A percentile compares a stretch with the other conserved stretches of the same genome.
Evolutionary conservation across 2,888 invertebrate genomes (phyloP).

Genomic region (Campoplex capitator): DNA sequence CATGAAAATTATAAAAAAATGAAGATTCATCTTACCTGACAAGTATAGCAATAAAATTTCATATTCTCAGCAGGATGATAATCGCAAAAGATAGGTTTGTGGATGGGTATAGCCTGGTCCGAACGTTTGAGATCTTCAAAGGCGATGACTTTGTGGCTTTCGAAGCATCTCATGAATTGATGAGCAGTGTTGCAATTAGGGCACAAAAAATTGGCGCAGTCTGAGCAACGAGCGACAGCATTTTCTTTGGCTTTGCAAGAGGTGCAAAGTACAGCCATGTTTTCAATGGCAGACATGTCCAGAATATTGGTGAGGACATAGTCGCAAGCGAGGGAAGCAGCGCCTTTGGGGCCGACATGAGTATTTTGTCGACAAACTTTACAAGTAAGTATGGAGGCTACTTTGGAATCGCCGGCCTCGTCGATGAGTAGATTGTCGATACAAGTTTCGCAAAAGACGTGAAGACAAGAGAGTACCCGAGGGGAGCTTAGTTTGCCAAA

Average conservation of each 20-base stretch:
- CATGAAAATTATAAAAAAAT: background rate
- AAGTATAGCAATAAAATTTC: slow-evolving; percentile 95
- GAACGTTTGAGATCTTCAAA: slow-evolving; percentile 94
- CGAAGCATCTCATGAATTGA: slow-evolving; percentile 98
- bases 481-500: slow-evolving; percentile 92
- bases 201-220: slow-evolving; percentile 97
- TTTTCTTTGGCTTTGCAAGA: slow-evolving; percentile 98
- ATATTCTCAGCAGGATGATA: slow-evolving; percentile 93
- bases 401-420: slow-evolving; percentile 89
- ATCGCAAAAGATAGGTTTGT: slow-evolving; percentile 94
- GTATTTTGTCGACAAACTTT: slow-evolving; percentile 95
- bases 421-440: slow-evolving; percentile 92
- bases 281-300: slow-evolving; percentile 92
- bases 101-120: slow-evolving; percentile 92
- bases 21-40: slow-evolving; percentile 85
- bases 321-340: slow-evolving; percentile 93
- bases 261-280: slow-evolving; percentile 91
- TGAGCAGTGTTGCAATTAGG: slow-evolving; percentile 98
- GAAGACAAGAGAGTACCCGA: slow-evolving; percentile 95
- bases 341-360: slow-evolving; percentile 91
- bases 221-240: slow-evolving; percentile 96
- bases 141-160: slow-evolving; percentile 95
- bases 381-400: slow-evolving; percentile 89
- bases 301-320: slow-evolving; percentile 94
- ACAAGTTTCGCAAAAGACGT: slow-evolving; percentile 97